A percentile compares a stretch with the other conserved stretches of the same genome.
Conservation (phyloP, 2,797 vertebrate genomes). For the Yasuhikotakia modesta region DNA sequence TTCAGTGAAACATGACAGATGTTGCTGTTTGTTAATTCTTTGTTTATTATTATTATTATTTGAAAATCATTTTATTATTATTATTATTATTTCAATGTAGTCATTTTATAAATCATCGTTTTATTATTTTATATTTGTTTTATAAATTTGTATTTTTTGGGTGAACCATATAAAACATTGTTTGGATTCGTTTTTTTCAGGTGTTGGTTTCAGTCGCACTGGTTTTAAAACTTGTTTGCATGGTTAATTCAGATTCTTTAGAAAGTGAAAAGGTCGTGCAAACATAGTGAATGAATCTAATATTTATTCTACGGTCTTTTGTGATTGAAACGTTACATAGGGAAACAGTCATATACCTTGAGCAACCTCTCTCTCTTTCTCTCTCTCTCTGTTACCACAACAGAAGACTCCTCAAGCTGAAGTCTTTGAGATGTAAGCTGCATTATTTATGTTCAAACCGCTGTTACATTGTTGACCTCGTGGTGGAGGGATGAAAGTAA, state of each 20-base stretch:
- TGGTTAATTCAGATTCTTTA: constrained; percentile 46
- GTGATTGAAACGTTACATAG: constrained; percentile 60
- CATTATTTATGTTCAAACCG: constrained; percentile 59
- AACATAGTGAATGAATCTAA: constrained; percentile 42
- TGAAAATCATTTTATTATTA: no score
- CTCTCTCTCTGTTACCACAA: constrained; percentile 54
- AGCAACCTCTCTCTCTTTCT: constrained; percentile 32
- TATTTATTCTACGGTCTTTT: constrained; percentile 62
- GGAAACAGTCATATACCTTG: constrained; percentile 52
- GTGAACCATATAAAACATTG: no score
- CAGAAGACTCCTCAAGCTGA: constrained; percentile 55
- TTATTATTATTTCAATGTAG: no score
- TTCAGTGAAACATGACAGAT: no score
- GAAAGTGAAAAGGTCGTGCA: constrained; percentile 44
- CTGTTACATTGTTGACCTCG: constrained; percentile 56
- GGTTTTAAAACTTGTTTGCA: constrained; percentile 16
- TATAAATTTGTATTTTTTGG: no score
- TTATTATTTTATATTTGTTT: no score
- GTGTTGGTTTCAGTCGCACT: neutral
- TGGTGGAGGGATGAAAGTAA: constrained; percentile 60
- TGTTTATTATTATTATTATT: no score
- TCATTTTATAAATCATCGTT: no score
- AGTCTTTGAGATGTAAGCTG: constrained; percentile 54
- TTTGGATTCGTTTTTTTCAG: neutral
- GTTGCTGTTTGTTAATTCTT: no score